These are phyloP conservation scores for Stenotaenia linearis DNA, from an alignment of 2,888 invertebrate species.

Conservation along the genomic window DNA sequence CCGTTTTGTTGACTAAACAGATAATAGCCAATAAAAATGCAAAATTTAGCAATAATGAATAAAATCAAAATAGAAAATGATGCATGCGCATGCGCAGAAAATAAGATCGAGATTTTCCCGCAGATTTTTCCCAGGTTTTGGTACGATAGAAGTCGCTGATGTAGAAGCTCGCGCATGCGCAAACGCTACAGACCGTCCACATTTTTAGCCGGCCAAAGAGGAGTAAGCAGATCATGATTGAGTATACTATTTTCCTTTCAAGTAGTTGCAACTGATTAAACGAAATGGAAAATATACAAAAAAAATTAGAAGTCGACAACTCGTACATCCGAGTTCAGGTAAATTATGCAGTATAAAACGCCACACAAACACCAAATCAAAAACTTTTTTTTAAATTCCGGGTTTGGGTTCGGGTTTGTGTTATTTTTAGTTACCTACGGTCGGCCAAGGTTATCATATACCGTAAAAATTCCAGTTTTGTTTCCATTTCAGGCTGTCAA, in stretches of 20 bases:
- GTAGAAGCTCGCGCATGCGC: too few species aligned
- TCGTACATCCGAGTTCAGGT: not conserved
- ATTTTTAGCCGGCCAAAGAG: too few species aligned
- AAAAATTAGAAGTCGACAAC: not conserved
- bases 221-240: not conserved
- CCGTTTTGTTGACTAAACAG: too few species aligned
- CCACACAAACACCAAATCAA: not conserved
- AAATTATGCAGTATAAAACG: not conserved
- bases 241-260: not conserved
- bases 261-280: not conserved
- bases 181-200: too few species aligned
- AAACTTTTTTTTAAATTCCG: not conserved
- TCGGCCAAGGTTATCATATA: not conserved
- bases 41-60: too few species aligned
- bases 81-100: too few species aligned
- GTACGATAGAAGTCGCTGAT: too few species aligned
- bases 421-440: not conserved
- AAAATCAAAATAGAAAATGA: too few species aligned
- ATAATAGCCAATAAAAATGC: too few species aligned
- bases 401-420: not conserved
- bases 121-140: too few species aligned
- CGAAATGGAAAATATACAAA: not conserved
- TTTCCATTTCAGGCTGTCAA: not conserved
- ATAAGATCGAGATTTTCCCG: too few species aligned
- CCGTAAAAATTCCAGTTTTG: not conserved